Base-by-base conservation (phyloP, 2,888 invertebrate species). In the Melieria picta region DNA sequence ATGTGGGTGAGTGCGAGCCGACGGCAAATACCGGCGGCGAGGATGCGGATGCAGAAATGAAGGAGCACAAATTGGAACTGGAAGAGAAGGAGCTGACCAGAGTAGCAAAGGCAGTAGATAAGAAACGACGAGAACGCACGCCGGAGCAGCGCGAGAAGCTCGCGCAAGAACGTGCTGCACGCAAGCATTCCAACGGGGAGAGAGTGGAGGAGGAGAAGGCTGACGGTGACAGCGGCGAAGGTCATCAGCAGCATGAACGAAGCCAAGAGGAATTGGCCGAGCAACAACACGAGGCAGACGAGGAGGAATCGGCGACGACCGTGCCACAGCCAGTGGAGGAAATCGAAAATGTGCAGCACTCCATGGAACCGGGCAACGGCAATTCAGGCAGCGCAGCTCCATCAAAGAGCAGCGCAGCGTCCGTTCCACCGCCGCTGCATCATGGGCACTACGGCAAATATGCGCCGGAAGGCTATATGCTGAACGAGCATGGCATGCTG, bases 401-500 rank as follows among this genome's bases (percentile, higher is more conserved):
- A 64, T 42, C 72, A 13, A 65, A 64, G 50, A 5, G 11, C 66
- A 48, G 66, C 74, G n/a, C 57, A 81, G 5, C 73, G 72, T 1
- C 79, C 77, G 5, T 75, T 80, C 60, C 76, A 0, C 56, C 72
- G 0, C 65, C 76, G 0, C 47, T 79, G 3, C 71, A 81, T 65
- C 74, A 75, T 60, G 74, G 78, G 61, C 79, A 79, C 63, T 82
- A 79, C 47, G 76, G 79, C 62, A 84, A 84, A 60, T 84, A 79
- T 72, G 71, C 76, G 5, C 75, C 77, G 5, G 78, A 78, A 3
- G 81, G 82, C 10, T 84, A 84, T 67, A 68, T 84, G 69, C 77
- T 84, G 67, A 84, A 84, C 65, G 84, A 84, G 69, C 84, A 84
- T 56, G 83, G 84, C 75, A 79, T 84, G 68, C 57, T 84, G 13